These are phyloP conservation scores for Paratilapia polleni DNA, from an alignment of 2,113 vertebrate species.

Conservation along the genomic window DNA sequence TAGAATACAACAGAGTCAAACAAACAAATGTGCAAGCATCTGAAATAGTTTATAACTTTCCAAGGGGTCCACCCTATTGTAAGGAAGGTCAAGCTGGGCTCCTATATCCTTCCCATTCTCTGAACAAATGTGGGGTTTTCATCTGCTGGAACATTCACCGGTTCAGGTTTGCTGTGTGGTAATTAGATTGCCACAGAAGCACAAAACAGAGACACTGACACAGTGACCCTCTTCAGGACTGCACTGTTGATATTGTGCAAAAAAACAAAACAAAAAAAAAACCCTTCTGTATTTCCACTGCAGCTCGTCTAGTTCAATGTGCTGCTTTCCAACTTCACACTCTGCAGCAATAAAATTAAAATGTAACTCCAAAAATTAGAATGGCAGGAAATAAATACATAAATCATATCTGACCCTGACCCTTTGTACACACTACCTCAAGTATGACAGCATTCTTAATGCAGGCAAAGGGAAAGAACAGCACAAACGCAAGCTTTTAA, in stretches of 20 bases:
- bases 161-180: neutral
- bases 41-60: neutral
- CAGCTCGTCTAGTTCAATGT: no score
- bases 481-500: neutral
- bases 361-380: no score
- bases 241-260: neutral
- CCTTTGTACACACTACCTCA: neutral
- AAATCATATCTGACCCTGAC: neutral
- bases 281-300: no score
- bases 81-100: neutral
- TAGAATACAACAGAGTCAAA: neutral
- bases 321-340: neutral
- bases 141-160: neutral
- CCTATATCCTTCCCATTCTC: neutral
- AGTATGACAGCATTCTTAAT: neutral
- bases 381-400: neutral
- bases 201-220: slow-evolving; percentile 1
- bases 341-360: neutral
- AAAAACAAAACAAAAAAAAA: no score
- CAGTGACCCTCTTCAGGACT: slow-evolving; percentile 5
- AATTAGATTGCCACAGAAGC: neutral
- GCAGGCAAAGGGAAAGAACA: neutral
- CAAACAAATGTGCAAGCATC: neutral
- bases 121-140: neutral
- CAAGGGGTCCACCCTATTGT: neutral